A percentile compares a stretch with the other conserved stretches of the same genome.
Evolutionary conservation across 30 jellyfish, hydroid and myxozoan genomes (phyloP).

Genomic region (Aurelia sp.): DNA sequence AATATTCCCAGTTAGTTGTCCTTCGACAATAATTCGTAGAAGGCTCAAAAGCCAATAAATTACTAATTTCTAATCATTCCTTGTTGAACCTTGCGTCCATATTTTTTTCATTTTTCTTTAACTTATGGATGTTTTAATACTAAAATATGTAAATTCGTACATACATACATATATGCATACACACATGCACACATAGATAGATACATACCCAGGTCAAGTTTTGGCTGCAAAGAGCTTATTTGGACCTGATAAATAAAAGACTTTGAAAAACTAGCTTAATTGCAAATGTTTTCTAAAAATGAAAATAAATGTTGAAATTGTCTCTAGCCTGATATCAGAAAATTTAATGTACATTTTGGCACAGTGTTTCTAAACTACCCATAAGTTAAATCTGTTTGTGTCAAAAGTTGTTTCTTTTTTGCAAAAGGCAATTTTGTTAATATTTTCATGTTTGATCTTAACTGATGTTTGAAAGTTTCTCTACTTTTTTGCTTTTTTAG

Average conservation of each 20-base stretch:
- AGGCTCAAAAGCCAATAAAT: too few relatives aligned
- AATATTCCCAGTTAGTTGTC: too few relatives aligned
- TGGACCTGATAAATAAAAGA: slow-evolving; percentile 38
- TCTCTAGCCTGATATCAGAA: slow-evolving; percentile 17
- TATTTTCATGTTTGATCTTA: slow-evolving; percentile 35
- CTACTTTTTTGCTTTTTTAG: slow-evolving; percentile 37
- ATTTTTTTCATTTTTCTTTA: too few relatives aligned
- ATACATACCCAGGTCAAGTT: slow-evolving; percentile 8
- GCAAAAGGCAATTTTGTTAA: slow-evolving; percentile 38
- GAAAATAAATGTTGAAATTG: slow-evolving; percentile 29
- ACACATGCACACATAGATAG: slow-evolving; percentile 25
- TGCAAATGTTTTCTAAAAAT: slow-evolving; percentile 21
- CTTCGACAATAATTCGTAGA: too few relatives aligned
- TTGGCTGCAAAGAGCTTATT: slow-evolving; percentile 14
- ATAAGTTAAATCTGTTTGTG: slow-evolving; percentile 29
- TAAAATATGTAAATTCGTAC: slow-evolving; percentile 29
- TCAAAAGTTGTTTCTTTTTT: slow-evolving; percentile 35
- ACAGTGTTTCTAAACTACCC: slow-evolving; percentile 39
- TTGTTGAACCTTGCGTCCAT: too few relatives aligned
- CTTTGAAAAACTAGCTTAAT: slow-evolving; percentile 33
- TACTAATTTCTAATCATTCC: too few relatives aligned
- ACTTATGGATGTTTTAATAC: too few relatives aligned
- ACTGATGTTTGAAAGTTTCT: slow-evolving; percentile 47
- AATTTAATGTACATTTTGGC: slow-evolving; percentile 1
- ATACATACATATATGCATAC: slow-evolving; percentile 62